Conservation (phyloP, 1,140 invertebrate genomes). For the Dysdera silvatica region DNA sequence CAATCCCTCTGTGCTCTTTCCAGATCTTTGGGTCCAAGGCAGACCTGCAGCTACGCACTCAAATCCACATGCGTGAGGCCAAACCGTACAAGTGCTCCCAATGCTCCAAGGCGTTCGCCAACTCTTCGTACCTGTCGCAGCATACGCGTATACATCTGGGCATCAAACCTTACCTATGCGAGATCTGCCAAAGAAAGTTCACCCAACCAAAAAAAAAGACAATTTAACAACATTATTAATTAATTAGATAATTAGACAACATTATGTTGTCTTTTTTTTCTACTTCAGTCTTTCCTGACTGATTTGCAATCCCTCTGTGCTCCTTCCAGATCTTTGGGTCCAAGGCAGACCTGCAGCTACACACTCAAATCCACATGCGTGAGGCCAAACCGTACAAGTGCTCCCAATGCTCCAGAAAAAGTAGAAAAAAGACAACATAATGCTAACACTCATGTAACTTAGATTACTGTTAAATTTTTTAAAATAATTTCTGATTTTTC, state of each 20-base stretch:
- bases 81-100: constrained; percentile 99
- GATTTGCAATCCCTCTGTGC: constrained; percentile 29
- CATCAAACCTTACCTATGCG: constrained; percentile 55
- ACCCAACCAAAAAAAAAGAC: constrained; percentile 98
- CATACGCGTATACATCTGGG: constrained; percentile 97
- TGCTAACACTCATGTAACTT: no score
- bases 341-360: constrained; percentile 92
- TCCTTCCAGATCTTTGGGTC: constrained; percentile 85
- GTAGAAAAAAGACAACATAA: no score
- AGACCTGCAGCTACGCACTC: constrained; percentile 91
- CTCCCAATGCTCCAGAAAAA: constrained; percentile 92
- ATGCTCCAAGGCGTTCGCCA: constrained; percentile 97
- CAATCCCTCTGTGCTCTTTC: constrained; percentile 39
- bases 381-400: constrained; percentile 99
- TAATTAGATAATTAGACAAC: constrained; percentile 98
- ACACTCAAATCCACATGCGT: constrained; percentile 94
- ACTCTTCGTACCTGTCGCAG: constrained; percentile 97
- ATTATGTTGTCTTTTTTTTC: constrained; percentile 93
- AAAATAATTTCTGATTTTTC: no score
- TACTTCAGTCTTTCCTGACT: constrained; percentile 79
- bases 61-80: constrained; percentile 94
- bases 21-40: constrained; percentile 97
- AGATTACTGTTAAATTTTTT: no score
- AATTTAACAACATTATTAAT: constrained; percentile 96
- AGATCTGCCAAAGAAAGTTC: constrained; percentile 97